Conservation (phyloP, 1,140 invertebrate species). For the Aphidius ervi region DNA sequence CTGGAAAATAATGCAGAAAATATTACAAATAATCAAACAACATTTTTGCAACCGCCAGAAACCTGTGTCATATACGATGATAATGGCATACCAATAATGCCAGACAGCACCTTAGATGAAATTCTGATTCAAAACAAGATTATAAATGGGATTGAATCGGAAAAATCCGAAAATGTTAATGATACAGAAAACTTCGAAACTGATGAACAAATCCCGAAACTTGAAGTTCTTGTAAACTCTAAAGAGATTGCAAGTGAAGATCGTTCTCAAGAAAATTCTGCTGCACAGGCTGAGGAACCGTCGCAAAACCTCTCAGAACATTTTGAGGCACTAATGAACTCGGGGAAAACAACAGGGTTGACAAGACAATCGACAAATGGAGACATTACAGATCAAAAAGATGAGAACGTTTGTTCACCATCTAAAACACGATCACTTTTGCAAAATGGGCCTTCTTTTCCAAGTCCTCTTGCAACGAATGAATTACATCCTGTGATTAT, state of each 20-base stretch:
- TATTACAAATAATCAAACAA: slow-evolving; percentile 22
- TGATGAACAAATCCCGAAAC: not conserved
- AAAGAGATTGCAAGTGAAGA: slow-evolving; percentile 22
- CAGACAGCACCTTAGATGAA: slow-evolving; percentile 20
- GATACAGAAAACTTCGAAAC: not conserved
- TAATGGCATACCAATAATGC: slow-evolving; percentile 33
- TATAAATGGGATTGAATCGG: not conserved
- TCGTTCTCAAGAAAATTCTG: slow-evolving; percentile 16
- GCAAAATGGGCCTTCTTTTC: slow-evolving; percentile 28
- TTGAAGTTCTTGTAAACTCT: not conserved
- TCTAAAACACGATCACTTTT: slow-evolving; percentile 25
- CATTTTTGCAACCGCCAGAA: slow-evolving; percentile 31
- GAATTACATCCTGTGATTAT: slow-evolving; percentile 28
- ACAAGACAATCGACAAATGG: slow-evolving; percentile 35
- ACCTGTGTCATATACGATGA: slow-evolving; percentile 36
- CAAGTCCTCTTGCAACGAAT: slow-evolving; percentile 7
- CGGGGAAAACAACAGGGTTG: slow-evolving; percentile 18
- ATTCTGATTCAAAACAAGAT: slow-evolving; percentile 12
- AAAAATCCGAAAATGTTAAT: not conserved
- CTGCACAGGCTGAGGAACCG: slow-evolving; percentile 22
- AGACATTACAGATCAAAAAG: slow-evolving; percentile 26
- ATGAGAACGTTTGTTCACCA: slow-evolving; percentile 16
- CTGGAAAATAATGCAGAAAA: slow-evolving; percentile 24
- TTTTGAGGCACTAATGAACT: slow-evolving; percentile 37
- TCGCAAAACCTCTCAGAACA: slow-evolving; percentile 37